phyloP scores from a whole-genome alignment of 2,888 invertebrate genomes.

The Frankliniella intonsa region DNA sequence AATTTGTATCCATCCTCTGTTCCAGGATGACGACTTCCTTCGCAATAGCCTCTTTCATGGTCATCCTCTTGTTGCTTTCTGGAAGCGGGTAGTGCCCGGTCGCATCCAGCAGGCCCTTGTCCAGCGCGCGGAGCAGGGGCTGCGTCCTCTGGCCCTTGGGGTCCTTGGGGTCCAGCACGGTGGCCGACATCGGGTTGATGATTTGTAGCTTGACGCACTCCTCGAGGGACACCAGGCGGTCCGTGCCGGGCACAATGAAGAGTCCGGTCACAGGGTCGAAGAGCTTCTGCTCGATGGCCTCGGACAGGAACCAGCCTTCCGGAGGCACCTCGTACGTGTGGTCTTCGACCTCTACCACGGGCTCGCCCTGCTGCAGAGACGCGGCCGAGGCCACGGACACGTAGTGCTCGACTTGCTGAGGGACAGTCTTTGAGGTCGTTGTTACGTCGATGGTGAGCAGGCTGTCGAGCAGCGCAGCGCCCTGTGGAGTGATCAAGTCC shows the following conservation, averaged over 20 bases:
- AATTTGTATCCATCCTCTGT: constrained; percentile 47
- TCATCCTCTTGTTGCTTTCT: constrained; percentile 53
- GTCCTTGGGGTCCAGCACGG: constrained; percentile 71
- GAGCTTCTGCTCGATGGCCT: constrained; percentile 75
- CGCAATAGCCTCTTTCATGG: constrained; percentile 71
- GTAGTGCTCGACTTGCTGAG: constrained; percentile 75
- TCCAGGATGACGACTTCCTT: constrained; percentile 61
- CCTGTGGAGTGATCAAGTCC: constrained; percentile 79
- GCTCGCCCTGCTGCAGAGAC: constrained; percentile 46
- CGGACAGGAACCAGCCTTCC: constrained; percentile 76
- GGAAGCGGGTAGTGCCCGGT: constrained; percentile 58
- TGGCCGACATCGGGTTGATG: constrained; percentile 76
- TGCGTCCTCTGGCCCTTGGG: constrained; percentile 62
- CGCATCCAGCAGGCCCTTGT: constrained; percentile 70
- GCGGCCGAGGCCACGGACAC: constrained; percentile 66
- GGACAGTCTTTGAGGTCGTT: constrained; percentile 66
- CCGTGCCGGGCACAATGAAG: constrained; percentile 81
- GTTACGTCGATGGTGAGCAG: constrained; percentile 83
- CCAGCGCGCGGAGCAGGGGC: constrained; percentile 65
- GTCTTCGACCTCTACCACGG: constrained; percentile 51
- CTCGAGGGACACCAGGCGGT: constrained; percentile 75
- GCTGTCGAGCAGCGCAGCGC: constrained; percentile 79
- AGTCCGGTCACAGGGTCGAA: constrained; percentile 80
- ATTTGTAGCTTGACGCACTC: constrained; percentile 83
- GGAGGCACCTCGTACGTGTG: constrained; percentile 73